Percentiles rank a stretch among this genome's conserved stretches.
Conservation (phyloP, 2,888 invertebrate species). For the Nysson spinosus region DNA sequence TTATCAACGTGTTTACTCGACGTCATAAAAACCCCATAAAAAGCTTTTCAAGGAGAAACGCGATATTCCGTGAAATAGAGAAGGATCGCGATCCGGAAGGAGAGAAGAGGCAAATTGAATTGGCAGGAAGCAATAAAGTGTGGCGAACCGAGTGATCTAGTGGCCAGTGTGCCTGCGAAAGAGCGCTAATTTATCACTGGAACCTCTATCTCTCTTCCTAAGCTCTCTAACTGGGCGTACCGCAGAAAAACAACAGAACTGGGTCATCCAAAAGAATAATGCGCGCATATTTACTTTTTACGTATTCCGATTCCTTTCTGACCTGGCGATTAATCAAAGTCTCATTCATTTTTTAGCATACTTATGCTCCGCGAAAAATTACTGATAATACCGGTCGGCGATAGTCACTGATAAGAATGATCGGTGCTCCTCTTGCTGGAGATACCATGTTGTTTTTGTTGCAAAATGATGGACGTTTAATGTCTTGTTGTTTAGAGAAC, state of each 20-base stretch:
- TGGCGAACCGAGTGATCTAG: background rate
- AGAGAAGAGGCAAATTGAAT: conserved; percentile 20
- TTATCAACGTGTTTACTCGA: no score
- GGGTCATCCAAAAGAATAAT: conserved; percentile 45
- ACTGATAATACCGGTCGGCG: conserved; percentile 7
- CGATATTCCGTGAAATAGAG: no score
- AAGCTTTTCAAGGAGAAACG: no score
- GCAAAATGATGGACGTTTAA: background rate
- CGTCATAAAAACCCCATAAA: no score
- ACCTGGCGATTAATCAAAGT: background rate
- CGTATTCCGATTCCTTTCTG: background rate
- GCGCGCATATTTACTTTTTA: background rate
- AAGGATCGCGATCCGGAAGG: background rate
- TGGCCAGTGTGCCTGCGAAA: conserved; percentile 12
- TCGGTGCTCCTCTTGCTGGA: conserved; percentile 28
- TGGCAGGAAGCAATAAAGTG: conserved; percentile 14
- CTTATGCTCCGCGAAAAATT: background rate
- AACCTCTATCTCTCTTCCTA: conserved; percentile 23
- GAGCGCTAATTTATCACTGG: conserved; percentile 44
- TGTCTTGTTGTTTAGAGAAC: background rate
- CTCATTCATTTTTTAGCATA: no score
- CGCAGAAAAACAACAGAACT: conserved; percentile 44
- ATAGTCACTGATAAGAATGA: conserved; percentile 15
- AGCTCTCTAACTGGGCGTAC: conserved; percentile 27
- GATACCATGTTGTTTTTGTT: conserved; percentile 26